These are phyloP conservation scores for Drosophila triauraria DNA, from an alignment of 1,140 invertebrate species.

Conservation along the genomic window DNA sequence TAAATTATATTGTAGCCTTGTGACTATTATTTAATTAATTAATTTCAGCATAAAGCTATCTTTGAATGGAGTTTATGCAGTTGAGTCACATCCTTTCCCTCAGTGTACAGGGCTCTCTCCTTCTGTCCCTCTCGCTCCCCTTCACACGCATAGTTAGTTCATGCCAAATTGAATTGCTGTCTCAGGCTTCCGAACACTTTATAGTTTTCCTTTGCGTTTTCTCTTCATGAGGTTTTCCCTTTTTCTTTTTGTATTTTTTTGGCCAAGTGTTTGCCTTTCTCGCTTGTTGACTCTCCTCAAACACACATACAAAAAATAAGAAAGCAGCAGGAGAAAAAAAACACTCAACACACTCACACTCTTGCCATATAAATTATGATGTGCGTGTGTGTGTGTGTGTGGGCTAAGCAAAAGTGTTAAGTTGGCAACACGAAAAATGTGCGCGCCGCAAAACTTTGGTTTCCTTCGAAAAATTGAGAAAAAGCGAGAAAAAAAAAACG, in stretches of 20 bases:
- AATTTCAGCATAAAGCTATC: too few relatives aligned
- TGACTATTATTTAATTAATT: too few relatives aligned
- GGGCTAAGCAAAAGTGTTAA: slow-evolving; percentile 78
- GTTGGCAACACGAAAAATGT: slow-evolving; percentile 79
- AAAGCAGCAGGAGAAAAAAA: not conserved
- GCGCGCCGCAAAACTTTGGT: slow-evolving; percentile 77
- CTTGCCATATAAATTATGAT: slow-evolving; percentile 49
- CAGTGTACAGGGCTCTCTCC: not conserved
- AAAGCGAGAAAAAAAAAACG: slow-evolving; percentile 29
- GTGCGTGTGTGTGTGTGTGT: slow-evolving; percentile 29
- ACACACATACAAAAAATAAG: slow-evolving; percentile 33
- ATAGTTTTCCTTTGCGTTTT: slow-evolving; percentile 58
- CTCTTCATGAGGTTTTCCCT: slow-evolving; percentile 33
- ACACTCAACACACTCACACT: slow-evolving; percentile 36
- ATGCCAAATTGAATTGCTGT: slow-evolving; percentile 70
- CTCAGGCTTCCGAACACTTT: slow-evolving; percentile 67
- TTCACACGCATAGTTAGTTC: slow-evolving; percentile 64
- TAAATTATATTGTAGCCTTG: too few relatives aligned
- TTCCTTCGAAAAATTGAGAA: slow-evolving; percentile 48
- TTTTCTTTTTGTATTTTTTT: slow-evolving; percentile 23
- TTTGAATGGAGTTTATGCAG: too few relatives aligned
- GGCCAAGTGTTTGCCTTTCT: slow-evolving; percentile 71
- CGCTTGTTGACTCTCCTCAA: slow-evolving; percentile 65
- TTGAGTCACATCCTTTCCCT: not conserved
- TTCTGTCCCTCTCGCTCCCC: slow-evolving; percentile 28